These are phyloP conservation scores for Stenurella melanura DNA, from an alignment of 2,888 invertebrate species.

Conservation along the genomic window DNA sequence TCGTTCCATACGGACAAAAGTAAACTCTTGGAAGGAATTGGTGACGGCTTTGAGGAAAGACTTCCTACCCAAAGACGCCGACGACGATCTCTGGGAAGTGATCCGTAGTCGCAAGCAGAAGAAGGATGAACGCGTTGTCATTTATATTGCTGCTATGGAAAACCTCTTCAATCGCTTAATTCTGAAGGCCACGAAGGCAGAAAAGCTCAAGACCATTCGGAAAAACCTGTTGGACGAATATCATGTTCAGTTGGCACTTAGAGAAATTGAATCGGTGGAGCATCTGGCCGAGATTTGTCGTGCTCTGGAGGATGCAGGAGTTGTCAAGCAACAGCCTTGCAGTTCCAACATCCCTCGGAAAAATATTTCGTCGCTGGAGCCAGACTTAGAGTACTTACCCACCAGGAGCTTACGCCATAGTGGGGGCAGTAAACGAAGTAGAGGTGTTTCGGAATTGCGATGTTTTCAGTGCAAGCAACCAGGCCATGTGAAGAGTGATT, in stretches of 20 bases:
- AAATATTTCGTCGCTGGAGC: slow-evolving; percentile 17
- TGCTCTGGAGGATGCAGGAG: slow-evolving; percentile 24
- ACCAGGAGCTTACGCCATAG: background rate
- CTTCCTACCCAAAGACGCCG: slow-evolving; percentile 12
- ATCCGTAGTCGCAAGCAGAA: slow-evolving; percentile 36
- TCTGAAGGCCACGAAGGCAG: background rate
- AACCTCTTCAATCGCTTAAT: slow-evolving; percentile 25
- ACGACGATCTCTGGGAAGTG: slow-evolving; percentile 30
- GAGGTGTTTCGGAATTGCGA: background rate
- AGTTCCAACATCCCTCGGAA: background rate
- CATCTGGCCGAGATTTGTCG: slow-evolving; percentile 19
- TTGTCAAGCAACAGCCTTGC: background rate
- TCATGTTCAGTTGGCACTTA: background rate
- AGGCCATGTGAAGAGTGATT: background rate
- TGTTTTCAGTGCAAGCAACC: background rate
- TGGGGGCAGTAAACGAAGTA: background rate
- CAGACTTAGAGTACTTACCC: slow-evolving; percentile 20
- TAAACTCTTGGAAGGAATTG: slow-evolving; percentile 9
- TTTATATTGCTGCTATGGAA: slow-evolving; percentile 37
- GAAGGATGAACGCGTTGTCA: slow-evolving; percentile 22
- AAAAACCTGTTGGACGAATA: slow-evolving; percentile 3
- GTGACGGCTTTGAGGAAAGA: slow-evolving; percentile 26
- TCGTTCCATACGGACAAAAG: background rate
- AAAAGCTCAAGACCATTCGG: background rate
- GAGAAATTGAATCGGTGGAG: background rate